Evolutionary conservation across 2,888 invertebrate genomes (phyloP).

Genomic region (Schizotus pectinicornis): DNA sequence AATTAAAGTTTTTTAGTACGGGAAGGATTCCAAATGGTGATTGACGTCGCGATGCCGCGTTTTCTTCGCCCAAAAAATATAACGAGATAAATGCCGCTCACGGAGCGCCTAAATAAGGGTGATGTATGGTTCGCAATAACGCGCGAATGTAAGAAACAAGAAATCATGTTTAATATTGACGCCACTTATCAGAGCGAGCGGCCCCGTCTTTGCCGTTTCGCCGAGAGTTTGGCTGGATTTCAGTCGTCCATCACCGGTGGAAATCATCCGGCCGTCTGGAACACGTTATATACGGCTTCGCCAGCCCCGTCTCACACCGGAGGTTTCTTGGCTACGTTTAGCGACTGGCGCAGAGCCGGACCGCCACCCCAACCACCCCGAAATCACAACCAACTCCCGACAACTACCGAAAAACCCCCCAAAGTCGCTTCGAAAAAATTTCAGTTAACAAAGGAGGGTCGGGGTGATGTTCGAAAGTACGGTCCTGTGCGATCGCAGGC

Average conservation of each 20-base stretch:
- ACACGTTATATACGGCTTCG: conserved; percentile 53
- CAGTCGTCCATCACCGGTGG: conserved; percentile 57
- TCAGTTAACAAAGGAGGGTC: background rate
- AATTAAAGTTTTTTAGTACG: no score
- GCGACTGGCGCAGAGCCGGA: conserved; percentile 34
- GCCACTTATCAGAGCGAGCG: conserved; percentile 51
- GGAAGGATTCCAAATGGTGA: no score
- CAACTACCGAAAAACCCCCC: background rate
- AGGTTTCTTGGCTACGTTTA: conserved; percentile 42
- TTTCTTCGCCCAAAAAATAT: conserved; percentile 24
- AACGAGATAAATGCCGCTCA: conserved; percentile 47
- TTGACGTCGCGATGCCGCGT: background rate
- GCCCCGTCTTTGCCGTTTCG: conserved; percentile 26
- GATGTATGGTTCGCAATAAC: conserved; percentile 55
- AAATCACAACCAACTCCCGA: background rate
- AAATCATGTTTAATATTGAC: conserved; percentile 57
- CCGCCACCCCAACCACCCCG: background rate
- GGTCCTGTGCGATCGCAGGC: conserved; percentile 37
- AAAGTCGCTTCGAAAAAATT: background rate
- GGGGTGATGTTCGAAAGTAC: conserved; percentile 16
- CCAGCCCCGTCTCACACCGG: conserved; percentile 39
- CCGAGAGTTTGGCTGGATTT: conserved; percentile 51
- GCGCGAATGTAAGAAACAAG: conserved; percentile 56
- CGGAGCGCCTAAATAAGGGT: conserved; percentile 52
- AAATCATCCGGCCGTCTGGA: conserved; percentile 57